Percentiles rank a stretch among this genome's conserved stretches.
Evolutionary conservation across 2,113 vertebrate species (phyloP).

Genomic region (Myrmecobius fasciatus): DNA sequence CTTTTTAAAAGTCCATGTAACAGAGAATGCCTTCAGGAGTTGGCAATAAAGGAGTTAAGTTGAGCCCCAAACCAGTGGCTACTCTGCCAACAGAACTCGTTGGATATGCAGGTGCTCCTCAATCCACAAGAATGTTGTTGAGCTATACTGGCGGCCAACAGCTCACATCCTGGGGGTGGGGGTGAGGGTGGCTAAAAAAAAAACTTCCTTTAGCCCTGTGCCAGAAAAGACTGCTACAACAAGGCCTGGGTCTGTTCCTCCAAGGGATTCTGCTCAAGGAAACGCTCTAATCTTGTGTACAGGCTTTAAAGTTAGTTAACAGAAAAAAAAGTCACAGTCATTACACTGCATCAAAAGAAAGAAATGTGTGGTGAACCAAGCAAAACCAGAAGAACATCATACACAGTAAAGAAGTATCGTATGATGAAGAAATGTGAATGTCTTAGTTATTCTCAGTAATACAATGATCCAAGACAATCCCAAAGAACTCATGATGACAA

Average conservation of each 20-base stretch:
- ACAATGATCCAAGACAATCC: background rate
- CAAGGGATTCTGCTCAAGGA: background rate
- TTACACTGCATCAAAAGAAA: background rate
- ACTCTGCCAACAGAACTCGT: conserved; percentile 33
- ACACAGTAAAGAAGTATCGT: background rate
- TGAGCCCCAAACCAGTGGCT: conserved; percentile 12
- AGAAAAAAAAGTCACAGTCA: background rate
- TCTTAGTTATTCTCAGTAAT: background rate
- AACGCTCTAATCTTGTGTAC: background rate
- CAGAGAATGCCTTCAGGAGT: background rate
- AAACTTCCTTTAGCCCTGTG: background rate
- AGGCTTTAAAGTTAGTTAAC: background rate
- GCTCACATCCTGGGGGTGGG: conserved; percentile 20
- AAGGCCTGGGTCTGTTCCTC: conserved; percentile 10
- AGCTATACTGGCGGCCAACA: conserved; percentile 21
- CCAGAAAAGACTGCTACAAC: conserved; percentile 36
- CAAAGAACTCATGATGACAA: background rate
- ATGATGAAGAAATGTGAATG: background rate
- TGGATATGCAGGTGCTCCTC: conserved; percentile 1
- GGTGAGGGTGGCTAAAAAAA: conserved; percentile 19
- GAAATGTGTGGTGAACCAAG: background rate
- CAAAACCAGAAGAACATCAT: background rate
- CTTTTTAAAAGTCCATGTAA: background rate
- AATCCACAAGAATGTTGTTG: conserved; percentile 31
- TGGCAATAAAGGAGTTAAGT: conserved; percentile 38